These are phyloP conservation scores for Callionymus lyra DNA, from an alignment of 2,113 vertebrate genomes.

Conservation along the genomic window DNA sequence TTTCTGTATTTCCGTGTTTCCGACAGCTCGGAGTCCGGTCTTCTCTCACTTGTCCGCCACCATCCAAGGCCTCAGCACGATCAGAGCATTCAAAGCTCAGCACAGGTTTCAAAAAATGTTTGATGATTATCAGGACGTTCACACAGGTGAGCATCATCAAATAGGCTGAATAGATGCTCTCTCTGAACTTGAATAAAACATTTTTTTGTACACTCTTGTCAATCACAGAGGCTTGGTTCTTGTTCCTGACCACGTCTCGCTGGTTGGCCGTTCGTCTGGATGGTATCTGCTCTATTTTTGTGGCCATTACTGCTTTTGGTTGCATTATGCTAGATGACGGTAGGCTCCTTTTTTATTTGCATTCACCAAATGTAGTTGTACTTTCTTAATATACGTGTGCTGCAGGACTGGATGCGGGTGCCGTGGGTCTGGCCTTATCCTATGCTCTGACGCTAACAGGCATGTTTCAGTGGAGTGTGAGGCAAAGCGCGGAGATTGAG, in stretches of 20 bases:
- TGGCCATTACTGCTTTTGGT: conserved; percentile 76
- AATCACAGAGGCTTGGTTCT: conserved; percentile 84
- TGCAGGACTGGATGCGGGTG: conserved; percentile 76
- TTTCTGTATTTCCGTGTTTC: conserved; percentile 4
- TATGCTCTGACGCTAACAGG: conserved; percentile 87
- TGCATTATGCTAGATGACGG: conserved; percentile 78
- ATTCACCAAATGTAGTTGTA: background rate
- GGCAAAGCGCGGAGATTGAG: conserved; percentile 91
- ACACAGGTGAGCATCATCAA: conserved; percentile 72
- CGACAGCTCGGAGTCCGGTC: conserved; percentile 84
- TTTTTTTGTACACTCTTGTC: conserved; percentile 2
- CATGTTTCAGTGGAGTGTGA: conserved; percentile 93
- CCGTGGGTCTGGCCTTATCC: conserved; percentile 82
- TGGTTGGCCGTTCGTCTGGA: conserved; percentile 92
- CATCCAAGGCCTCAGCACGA: conserved; percentile 89
- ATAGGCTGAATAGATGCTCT: background rate
- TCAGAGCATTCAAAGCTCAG: conserved; percentile 83
- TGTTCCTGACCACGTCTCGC: conserved; percentile 88
- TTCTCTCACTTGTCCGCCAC: conserved; percentile 91
- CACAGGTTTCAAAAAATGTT: conserved; percentile 83
- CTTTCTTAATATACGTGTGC: background rate
- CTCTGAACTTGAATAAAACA: background rate
- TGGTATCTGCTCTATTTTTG: conserved; percentile 87
- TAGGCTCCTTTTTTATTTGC: conserved; percentile 48
- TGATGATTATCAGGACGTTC: conserved; percentile 86